phyloP scores from a whole-genome alignment of 2,797 vertebrate genomes.

The Macropodus opercularis region DNA sequence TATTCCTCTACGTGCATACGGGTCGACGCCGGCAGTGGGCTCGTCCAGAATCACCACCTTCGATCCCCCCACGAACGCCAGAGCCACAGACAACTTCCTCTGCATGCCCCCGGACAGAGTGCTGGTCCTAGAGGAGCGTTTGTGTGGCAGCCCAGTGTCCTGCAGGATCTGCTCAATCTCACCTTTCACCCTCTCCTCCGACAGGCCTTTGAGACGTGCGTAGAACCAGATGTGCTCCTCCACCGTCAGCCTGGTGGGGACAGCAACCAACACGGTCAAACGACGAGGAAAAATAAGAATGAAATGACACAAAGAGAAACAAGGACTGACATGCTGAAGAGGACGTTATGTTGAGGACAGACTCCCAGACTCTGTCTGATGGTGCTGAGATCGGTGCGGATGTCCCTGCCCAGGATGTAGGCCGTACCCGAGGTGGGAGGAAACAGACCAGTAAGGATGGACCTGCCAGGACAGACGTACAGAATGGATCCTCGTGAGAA shows the following conservation, averaged over 20 bases:
- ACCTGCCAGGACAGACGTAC: conserved; percentile 80
- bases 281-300: fast-evolving
- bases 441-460: conserved; percentile 95
- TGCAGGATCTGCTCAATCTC: conserved; percentile 92
- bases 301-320: not conserved
- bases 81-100: conserved; percentile 94
- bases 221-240: conserved; percentile 99
- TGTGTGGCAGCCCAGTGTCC: conserved; percentile 92
- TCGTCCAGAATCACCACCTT: conserved; percentile 98
- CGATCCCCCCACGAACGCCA: conserved; percentile 96
- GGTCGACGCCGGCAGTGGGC: conserved; percentile 95
- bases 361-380: conserved; percentile 95
- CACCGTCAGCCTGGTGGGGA: conserved; percentile 88
- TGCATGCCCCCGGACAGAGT: conserved; percentile 97
- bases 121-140: conserved; percentile 86
- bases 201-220: conserved; percentile 91
- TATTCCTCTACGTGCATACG: conserved; percentile 94
- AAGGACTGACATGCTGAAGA: conserved; percentile 87
- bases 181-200: conserved; percentile 86
- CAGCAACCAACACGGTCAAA: not conserved
- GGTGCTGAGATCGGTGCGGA: conserved; percentile 87
- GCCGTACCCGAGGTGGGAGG: conserved; percentile 95
- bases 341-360: conserved; percentile 96
- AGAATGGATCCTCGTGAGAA: not conserved
- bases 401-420: conserved; percentile 95